These are phyloP conservation scores for Montipora cactus DNA, from an alignment of 64 coral and sea anemone genomes.

Conservation along the genomic window DNA sequence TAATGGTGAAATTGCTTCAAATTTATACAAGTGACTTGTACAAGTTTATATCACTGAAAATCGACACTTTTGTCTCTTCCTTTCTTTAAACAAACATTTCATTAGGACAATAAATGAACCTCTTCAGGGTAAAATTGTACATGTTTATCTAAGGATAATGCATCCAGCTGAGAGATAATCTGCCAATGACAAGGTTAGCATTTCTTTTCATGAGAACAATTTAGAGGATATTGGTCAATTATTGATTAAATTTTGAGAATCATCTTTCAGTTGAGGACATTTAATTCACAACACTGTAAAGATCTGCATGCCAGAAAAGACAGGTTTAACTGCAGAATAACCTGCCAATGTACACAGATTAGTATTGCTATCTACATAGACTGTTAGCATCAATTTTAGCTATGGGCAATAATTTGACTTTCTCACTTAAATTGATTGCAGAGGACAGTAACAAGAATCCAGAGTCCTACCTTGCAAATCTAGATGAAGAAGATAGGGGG, in stretches of 20 bases:
- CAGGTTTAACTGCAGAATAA: neutral
- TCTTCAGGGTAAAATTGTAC: no score
- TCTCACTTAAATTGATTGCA: neutral
- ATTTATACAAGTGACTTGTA: no score
- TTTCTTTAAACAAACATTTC: no score
- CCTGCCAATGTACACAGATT: neutral
- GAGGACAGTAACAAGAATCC: neutral
- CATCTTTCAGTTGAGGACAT: neutral
- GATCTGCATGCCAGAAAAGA: neutral
- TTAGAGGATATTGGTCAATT: neutral
- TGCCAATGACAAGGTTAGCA: neutral
- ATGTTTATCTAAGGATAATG: neutral
- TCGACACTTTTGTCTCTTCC: no score
- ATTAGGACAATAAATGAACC: no score
- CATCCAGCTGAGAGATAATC: neutral
- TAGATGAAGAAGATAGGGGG: no score
- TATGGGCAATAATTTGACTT: no score
- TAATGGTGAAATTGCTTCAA: no score
- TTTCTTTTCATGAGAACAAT: neutral
- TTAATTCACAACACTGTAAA: neutral
- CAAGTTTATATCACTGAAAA: no score
- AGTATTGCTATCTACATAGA: neutral
- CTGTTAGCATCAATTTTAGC: no score
- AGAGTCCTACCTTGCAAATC: no score
- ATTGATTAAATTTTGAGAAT: neutral